Conservation (phyloP, 1,140 invertebrate species). For the Hetaerina americana region DNA sequence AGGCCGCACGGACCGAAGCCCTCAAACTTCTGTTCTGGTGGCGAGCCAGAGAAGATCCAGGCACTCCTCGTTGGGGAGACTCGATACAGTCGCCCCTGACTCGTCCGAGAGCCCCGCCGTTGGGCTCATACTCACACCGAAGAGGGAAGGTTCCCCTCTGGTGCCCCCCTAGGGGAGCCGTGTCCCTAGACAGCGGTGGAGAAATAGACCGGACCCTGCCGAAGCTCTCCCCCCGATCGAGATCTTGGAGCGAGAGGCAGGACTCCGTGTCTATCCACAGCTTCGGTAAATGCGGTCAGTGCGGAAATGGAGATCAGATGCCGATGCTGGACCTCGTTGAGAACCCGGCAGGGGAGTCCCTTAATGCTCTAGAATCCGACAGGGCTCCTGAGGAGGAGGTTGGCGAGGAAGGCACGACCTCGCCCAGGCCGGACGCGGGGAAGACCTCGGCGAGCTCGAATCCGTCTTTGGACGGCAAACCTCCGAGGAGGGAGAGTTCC, state of each 20-base stretch:
- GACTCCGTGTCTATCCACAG: constrained; percentile 22
- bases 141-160: neutral
- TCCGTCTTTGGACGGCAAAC: no score
- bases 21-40: constrained; percentile 24
- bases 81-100: neutral
- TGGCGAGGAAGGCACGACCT: no score
- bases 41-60: neutral
- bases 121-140: no score
- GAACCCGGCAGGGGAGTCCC: neutral
- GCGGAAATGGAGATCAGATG: neutral
- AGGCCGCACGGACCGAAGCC: constrained; percentile 30
- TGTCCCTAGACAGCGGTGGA: neutral
- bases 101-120: neutral
- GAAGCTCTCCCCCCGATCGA: neutral
- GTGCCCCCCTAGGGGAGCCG: neutral
- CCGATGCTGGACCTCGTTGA: neutral
- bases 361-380: neutral
- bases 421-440: no score
- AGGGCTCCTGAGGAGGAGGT: constrained; percentile 3
- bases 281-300: constrained; percentile 14
- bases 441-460: neutral
- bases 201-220: neutral
- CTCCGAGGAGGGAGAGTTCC: constrained; percentile 19
- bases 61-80: neutral
- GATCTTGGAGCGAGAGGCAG: neutral